These are phyloP conservation scores for Ianthella basta DNA, from an alignment of 37 sponge, comb jelly and placozoan genomes.

Conservation along the genomic window DNA sequence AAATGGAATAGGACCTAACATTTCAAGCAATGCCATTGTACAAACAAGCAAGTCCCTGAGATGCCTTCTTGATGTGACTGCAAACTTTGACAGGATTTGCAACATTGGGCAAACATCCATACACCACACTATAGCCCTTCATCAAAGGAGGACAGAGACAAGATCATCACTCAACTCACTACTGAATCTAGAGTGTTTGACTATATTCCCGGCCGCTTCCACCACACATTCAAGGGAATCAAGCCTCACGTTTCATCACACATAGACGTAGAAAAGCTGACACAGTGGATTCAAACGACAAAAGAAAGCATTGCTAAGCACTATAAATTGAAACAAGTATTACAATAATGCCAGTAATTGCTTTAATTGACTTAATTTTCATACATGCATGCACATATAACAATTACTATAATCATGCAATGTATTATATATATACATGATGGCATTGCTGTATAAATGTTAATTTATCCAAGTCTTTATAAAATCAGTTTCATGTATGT, in stretches of 20 bases:
- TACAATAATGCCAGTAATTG: conserved; percentile 4
- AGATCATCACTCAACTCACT: conserved; percentile 23
- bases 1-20: neutral
- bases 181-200: conserved; percentile 39
- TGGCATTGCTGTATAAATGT: too few species aligned
- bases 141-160: conserved; percentile 13
- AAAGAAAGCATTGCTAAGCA: neutral
- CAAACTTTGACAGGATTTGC: conserved; percentile 6
- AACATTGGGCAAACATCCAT: conserved; percentile 3
- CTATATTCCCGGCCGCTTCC: conserved; percentile 44
- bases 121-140: conserved; percentile 2
- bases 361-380: too few species aligned
- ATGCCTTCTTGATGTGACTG: neutral
- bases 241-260: neutral
- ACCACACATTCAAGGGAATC: conserved; percentile 13
- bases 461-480: neutral
- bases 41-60: neutral
- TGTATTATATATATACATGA: too few species aligned
- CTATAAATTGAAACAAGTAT: neutral
- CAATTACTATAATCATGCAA: too few species aligned
- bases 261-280: neutral
- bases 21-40: neutral
- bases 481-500: too few species aligned
- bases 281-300: neutral
- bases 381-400: neutral